Evolutionary conservation across 2,888 invertebrate genomes (phyloP).

Genomic region (Drosophila austrosaltans): DNA sequence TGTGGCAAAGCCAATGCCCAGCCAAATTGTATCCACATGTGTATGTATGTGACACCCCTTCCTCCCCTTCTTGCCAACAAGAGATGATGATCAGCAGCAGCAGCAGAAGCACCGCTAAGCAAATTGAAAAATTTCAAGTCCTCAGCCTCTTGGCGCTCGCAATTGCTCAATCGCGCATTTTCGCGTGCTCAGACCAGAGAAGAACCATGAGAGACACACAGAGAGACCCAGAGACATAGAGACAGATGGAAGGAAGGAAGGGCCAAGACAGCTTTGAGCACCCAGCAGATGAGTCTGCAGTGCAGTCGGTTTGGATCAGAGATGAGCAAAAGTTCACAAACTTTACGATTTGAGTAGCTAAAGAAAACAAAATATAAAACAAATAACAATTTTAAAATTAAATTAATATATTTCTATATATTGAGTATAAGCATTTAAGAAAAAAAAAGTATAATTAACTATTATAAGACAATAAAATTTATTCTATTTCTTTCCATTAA

Average conservation of each 20-base stretch:
- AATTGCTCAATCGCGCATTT: conserved; percentile 73
- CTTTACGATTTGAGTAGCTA: no score
- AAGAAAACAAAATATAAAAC: no score
- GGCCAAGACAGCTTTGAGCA: conserved; percentile 24
- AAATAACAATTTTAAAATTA: no score
- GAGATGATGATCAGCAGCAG: conserved; percentile 42
- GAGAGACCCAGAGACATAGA: conserved; percentile 32
- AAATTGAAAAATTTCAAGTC: conserved; percentile 77
- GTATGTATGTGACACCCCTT: conserved; percentile 52
- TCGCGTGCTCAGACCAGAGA: conserved; percentile 58
- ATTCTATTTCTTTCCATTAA: no score
- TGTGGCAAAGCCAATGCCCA: conserved; percentile 64
- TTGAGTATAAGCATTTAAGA: no score
- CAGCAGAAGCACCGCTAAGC: conserved; percentile 54
- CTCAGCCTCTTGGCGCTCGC: conserved; percentile 73
- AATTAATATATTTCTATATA: no score
- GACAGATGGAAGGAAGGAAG: conserved; percentile 19
- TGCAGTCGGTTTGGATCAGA: conserved; percentile 10
- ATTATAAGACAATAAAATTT: no score
- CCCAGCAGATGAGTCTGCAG: conserved; percentile 13
- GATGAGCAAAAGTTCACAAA: conserved; percentile 1
- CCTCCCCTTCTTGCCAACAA: conserved; percentile 17
- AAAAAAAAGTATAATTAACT: no score
- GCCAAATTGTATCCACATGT: conserved; percentile 77
- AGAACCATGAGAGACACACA: conserved; percentile 43